phyloP scores from a whole-genome alignment of 2,797 vertebrate genomes.

The Uromys caudimaculatus region DNA sequence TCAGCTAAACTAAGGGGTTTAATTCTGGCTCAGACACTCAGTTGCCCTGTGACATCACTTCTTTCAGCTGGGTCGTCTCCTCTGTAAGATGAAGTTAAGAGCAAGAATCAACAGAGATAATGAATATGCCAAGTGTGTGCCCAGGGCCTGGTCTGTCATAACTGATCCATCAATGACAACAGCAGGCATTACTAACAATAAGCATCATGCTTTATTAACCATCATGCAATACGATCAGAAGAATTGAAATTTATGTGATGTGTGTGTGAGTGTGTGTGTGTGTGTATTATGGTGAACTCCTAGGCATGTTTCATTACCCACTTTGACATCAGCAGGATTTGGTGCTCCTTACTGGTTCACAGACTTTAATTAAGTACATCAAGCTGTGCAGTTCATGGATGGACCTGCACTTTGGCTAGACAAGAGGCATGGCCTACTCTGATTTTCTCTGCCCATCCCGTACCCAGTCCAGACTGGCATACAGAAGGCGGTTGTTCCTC shows the following conservation, averaged over 20 bases:
- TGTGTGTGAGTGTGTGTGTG: neutral
- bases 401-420: neutral
- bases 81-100: neutral
- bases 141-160: neutral
- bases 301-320: neutral
- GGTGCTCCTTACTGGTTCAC: neutral
- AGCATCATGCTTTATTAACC: neutral
- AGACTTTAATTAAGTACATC: neutral
- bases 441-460: neutral
- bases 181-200: neutral
- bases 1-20: neutral
- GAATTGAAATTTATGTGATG: neutral
- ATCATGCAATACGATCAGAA: neutral
- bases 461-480: neutral
- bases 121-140: neutral
- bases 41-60: slow-evolving; percentile 12
- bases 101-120: neutral
- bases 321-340: neutral
- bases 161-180: neutral
- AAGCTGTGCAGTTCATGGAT: neutral
- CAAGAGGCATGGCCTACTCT: neutral
- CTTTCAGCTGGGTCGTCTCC: neutral
- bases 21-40: neutral
- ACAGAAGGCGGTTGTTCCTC: neutral
- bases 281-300: neutral